These are phyloP conservation scores for Arctia plantaginis DNA, from an alignment of 2,888 invertebrate species.

Conservation along the genomic window DNA sequence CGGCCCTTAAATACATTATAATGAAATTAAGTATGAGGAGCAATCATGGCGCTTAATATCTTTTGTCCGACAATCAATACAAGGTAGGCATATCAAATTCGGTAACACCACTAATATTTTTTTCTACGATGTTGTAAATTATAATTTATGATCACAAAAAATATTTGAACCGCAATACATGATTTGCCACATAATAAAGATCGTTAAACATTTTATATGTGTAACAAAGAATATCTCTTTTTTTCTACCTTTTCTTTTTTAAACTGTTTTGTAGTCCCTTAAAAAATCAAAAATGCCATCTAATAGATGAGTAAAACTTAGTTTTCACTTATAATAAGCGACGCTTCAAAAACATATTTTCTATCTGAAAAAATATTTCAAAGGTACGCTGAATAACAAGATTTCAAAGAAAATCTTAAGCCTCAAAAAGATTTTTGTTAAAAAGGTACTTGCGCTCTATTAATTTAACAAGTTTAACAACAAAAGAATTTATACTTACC, in stretches of 20 bases:
- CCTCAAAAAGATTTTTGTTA: neutral
- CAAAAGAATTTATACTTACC: slow-evolving; percentile 73
- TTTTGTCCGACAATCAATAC: neutral
- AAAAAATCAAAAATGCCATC: neutral
- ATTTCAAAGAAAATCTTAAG: neutral
- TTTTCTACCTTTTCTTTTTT: neutral
- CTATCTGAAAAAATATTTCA: neutral
- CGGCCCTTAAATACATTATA: neutral
- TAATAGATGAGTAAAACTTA: neutral
- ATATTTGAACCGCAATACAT: neutral
- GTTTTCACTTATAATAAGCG: neutral
- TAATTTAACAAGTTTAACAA: slow-evolving; percentile 39
- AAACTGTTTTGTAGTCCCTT: neutral
- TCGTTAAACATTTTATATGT: neutral
- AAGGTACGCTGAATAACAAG: neutral
- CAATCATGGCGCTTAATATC: neutral
- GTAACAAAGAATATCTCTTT: neutral
- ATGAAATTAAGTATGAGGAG: neutral
- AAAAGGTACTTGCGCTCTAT: neutral
- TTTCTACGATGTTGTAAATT: neutral
- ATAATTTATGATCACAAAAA: neutral
- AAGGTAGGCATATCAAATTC: neutral
- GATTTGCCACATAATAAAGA: neutral
- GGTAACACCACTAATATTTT: neutral
- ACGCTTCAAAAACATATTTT: neutral